These are phyloP conservation scores for Neodiprion lecontei DNA, from an alignment of 1,140 invertebrate species.

Conservation along the genomic window DNA sequence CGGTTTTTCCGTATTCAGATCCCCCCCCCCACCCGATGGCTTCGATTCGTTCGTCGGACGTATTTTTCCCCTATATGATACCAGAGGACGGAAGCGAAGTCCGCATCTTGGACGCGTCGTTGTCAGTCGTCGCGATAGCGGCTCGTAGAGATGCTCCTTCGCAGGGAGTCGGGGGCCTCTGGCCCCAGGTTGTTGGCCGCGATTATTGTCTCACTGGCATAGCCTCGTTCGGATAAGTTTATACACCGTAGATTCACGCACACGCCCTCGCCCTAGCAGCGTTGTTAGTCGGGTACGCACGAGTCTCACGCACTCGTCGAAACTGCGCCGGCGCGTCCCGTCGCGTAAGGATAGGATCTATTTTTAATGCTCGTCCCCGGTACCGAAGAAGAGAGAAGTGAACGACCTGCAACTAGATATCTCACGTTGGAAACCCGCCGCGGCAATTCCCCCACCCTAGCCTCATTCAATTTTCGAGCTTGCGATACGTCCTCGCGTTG, in stretches of 20 bases:
- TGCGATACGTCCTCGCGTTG: no score
- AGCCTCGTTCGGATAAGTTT: no score
- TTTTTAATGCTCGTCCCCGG: slow-evolving; percentile 58
- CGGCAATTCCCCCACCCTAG: slow-evolving; percentile 23
- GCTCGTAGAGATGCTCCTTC: background rate
- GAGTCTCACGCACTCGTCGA: slow-evolving; percentile 43
- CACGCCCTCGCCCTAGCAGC: slow-evolving; percentile 1
- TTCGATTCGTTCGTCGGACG: no score
- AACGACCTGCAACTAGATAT: slow-evolving; percentile 62
- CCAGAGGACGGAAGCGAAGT: no score
- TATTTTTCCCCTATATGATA: no score
- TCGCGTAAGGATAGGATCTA: slow-evolving; percentile 41
- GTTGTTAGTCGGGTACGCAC: slow-evolving; percentile 45
- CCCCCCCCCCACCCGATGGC: no score
- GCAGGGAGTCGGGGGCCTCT: background rate
- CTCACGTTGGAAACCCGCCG: slow-evolving; percentile 33
- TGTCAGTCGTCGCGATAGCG: background rate
- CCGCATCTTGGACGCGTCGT: no score
- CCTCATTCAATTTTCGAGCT: background rate
- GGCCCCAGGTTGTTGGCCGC: background rate
- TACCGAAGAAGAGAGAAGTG: slow-evolving; percentile 41
- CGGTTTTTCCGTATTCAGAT: no score
- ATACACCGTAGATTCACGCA: background rate
- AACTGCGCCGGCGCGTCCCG: no score
- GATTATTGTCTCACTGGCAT: no score